These are phyloP conservation scores for Tylochromis polylepis DNA, from an alignment of 2,113 vertebrate genomes.

Conservation along the genomic window DNA sequence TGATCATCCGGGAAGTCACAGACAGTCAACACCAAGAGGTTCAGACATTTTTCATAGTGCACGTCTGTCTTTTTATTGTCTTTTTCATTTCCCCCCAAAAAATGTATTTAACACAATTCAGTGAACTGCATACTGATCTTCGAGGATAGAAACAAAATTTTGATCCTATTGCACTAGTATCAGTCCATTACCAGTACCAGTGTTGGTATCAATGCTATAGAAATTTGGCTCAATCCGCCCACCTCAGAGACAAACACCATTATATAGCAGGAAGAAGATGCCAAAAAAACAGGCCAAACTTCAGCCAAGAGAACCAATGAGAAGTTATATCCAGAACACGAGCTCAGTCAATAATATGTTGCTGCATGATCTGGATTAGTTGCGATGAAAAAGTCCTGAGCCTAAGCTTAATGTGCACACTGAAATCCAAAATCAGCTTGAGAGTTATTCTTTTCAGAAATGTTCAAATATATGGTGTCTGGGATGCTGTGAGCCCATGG, in stretches of 20 bases:
- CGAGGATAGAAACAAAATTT: not conserved
- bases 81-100: not conserved
- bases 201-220: not conserved
- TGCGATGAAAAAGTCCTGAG: not conserved
- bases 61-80: not conserved
- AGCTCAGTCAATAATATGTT: not conserved
- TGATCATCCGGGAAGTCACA: not conserved
- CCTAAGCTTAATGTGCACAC: not conserved
- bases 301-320: not conserved
- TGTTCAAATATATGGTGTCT: not conserved
- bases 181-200: not conserved
- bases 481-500: not conserved
- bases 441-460: not conserved
- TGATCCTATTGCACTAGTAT: not conserved
- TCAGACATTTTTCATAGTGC: not conserved
- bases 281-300: not conserved
- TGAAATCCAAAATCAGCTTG: not conserved
- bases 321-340: not conserved
- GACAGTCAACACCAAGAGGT: not conserved
- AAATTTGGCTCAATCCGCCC: not conserved
- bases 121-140: not conserved
- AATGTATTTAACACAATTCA: not conserved
- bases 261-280: not conserved
- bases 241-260: not conserved
- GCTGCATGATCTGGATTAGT: not conserved